Percentiles rank a stretch among this genome's conserved stretches.
These are phyloP conservation scores for Anneissia japonica DNA, from an alignment of 35 echinoderm and acorn worm genomes.

Conservation along the genomic window DNA sequence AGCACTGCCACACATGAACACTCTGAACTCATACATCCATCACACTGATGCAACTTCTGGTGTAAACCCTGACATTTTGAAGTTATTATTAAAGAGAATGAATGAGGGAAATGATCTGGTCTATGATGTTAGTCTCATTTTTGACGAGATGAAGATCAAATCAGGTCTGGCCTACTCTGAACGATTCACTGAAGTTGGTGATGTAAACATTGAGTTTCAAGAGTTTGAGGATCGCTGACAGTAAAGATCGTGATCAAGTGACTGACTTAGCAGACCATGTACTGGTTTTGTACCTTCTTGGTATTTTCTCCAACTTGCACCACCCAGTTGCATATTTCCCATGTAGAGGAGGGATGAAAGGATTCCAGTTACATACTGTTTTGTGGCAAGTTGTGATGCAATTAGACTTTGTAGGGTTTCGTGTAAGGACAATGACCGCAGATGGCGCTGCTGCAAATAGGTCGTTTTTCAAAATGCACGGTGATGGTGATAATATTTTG, in stretches of 20 bases:
- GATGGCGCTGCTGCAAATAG: conserved; percentile 39
- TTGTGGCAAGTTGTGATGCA: background rate
- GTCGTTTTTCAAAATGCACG: conserved; percentile 19
- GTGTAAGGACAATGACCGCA: conserved; percentile 8
- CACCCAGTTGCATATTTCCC: background rate
- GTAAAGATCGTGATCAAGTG: background rate
- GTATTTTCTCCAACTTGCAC: conserved; percentile 5
- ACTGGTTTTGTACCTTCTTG: conserved; percentile 26
- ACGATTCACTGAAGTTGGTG: conserved; percentile 24
- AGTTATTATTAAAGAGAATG: background rate
- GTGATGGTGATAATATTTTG: background rate
- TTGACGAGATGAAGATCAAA: conserved; percentile 39
- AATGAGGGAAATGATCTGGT: background rate
- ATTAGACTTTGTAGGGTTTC: conserved; percentile 10
- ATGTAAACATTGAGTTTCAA: conserved; percentile 20
- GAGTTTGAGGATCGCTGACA: conserved; percentile 15
- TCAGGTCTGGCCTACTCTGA: background rate
- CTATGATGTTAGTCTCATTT: background rate
- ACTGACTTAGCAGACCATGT: conserved; percentile 24
- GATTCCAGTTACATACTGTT: background rate
- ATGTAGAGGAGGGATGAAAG: background rate
- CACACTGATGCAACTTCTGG: background rate
- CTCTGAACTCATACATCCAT: conserved; percentile 20
- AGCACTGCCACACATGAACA: conserved; percentile 23
- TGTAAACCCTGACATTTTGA: background rate